Evolutionary conservation across 2,888 invertebrate species (phyloP).

Genomic region (Callyntrura guangdongensis): DNA sequence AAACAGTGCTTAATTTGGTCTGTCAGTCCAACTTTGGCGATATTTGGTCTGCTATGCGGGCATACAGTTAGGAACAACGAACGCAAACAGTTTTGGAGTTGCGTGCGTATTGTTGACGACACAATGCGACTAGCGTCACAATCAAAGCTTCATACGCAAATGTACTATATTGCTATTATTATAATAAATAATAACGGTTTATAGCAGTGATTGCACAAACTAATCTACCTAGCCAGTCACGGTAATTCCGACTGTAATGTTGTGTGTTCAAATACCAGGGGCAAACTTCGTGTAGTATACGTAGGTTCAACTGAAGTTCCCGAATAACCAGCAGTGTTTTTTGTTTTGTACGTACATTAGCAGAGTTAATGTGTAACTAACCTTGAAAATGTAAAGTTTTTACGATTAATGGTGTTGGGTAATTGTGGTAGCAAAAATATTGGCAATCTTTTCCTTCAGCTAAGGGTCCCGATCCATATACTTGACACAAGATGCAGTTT

Average conservation of each 20-base stretch:
- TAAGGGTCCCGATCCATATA: conserved; percentile 68
- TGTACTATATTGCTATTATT: neutral
- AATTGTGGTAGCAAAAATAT: conserved; percentile 58
- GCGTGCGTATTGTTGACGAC: too few species aligned
- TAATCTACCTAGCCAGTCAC: neutral
- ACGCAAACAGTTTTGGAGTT: too few species aligned
- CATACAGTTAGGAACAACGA: too few species aligned
- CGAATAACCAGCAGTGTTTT: too few species aligned
- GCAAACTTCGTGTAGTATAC: neutral
- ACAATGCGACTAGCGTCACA: too few species aligned
- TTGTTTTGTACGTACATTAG: neutral
- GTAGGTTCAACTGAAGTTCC: too few species aligned
- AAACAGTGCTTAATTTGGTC: too few species aligned
- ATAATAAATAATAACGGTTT: neutral
- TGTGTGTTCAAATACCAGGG: too few species aligned
- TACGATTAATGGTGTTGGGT: conserved; percentile 69
- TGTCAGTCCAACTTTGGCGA: too few species aligned
- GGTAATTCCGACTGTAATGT: too few species aligned
- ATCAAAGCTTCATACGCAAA: neutral
- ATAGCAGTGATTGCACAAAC: neutral
- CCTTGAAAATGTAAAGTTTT: conserved; percentile 69
- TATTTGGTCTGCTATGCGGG: too few species aligned
- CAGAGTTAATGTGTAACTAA: conserved; percentile 8
- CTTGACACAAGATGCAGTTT: conserved; percentile 66
- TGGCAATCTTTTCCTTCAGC: conserved; percentile 70